Evolutionary conservation across 2,888 invertebrate genomes (phyloP).

Genomic region (Anaspis maculata): DNA sequence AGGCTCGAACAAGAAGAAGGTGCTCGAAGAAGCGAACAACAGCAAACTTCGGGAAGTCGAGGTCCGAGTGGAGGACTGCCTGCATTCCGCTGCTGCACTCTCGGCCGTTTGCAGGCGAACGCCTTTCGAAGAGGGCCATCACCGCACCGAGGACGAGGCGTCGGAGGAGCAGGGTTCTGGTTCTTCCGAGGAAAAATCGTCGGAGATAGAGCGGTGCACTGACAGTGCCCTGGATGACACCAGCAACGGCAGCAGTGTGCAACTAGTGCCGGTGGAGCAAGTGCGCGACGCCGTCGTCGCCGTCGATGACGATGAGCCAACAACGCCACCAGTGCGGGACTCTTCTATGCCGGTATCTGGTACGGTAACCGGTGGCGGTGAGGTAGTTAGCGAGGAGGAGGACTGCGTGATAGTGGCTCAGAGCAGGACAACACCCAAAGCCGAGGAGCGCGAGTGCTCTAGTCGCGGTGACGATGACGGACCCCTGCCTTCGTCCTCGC

Average conservation of each 20-base stretch:
- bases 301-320: conserved; percentile 17
- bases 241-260: conserved; percentile 31
- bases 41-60: conserved; percentile 41
- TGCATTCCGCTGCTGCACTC: conserved; percentile 30
- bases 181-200: neutral
- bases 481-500: conserved; percentile 37
- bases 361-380: conserved; percentile 34
- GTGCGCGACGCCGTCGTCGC: conserved; percentile 7
- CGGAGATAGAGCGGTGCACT: conserved; percentile 6
- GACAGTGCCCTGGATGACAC: conserved; percentile 27
- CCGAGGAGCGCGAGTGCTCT: conserved; percentile 37
- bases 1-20: conserved; percentile 36
- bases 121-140: conserved; percentile 12
- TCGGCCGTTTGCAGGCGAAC: conserved; percentile 20
- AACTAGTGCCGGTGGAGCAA: conserved; percentile 11
- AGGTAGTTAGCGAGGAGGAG: conserved; percentile 48
- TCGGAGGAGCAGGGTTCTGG: neutral
- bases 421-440: conserved; percentile 19
- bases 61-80: conserved; percentile 39
- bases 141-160: neutral
- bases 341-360: conserved; percentile 15
- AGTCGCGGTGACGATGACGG: conserved; percentile 44
- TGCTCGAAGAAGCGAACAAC: conserved; percentile 41
- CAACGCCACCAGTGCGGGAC: too few relatives aligned
- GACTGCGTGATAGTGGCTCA: conserved; percentile 58